Evolutionary conservation across 2,888 invertebrate species (phyloP), one percentile per base, ranked within the genome.

Genomic region (Sabellastarte sp.): DNA sequence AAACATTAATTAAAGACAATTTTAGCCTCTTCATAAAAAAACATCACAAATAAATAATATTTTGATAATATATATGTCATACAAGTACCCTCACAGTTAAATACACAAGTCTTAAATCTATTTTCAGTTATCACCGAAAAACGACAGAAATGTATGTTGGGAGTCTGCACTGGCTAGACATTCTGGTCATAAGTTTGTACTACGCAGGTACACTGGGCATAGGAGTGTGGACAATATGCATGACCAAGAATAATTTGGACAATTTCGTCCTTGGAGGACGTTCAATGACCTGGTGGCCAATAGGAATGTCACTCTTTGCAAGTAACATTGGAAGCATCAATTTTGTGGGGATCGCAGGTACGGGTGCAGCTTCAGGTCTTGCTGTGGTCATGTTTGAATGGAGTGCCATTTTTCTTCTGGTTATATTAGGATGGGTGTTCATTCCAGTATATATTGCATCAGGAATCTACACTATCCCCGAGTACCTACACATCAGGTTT

Each of bases 381-480:
- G 66, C 69, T 4, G 67, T 69, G 41, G 60, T 69, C 59, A 60
- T 63, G 59, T 67, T 67, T 56, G 69, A 69, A 51, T 69, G 69
- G 69, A 65, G 59, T 51, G 69, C 65, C 59, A 62, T 86, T 68
- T 85, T 84, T 71, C 80, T 86, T 50, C 70, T 86, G 41, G 74
- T 86, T 66, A 71, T 86, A 32, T 77, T 87, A 2, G 86, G 86
- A 33, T 87, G 85, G 84, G 67, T 56, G n/a, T 26, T 26, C 41
- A 4, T 62, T 50, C 87, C 87, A 1, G 86, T 87, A 2, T 87
- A 87, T 72, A 84, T 86, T 69, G 80, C 86, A 26, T 79, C 84
- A 5, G 83, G 83, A 68, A 66, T 68, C 51, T 68, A 66, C 53
- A 68, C 68, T 1, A 68, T 68, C 63, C 68, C 68, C 5, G 68